Evolutionary conservation across 2,888 invertebrate genomes (phyloP).

Genomic region (Euplexia lucipara): DNA sequence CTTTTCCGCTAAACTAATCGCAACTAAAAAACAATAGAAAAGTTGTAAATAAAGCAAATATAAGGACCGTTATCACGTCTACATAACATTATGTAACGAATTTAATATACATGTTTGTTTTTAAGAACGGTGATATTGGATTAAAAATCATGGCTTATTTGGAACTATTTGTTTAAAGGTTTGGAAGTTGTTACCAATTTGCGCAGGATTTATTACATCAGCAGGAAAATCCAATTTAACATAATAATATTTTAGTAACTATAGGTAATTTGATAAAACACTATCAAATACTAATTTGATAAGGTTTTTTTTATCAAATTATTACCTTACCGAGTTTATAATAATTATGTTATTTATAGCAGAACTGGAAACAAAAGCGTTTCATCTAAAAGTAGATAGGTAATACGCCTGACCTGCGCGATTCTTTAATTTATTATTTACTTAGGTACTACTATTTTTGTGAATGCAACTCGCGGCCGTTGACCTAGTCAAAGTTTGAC

Average conservation of each 20-base stretch:
- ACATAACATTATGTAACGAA: too few species aligned
- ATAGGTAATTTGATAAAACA: background rate
- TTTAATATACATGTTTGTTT: too few species aligned
- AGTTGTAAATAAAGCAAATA: conserved; percentile 13
- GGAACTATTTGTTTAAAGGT: background rate
- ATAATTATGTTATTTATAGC: background rate
- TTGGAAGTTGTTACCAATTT: conserved; percentile 1
- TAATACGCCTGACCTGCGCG: conserved; percentile 9
- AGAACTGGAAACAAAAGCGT: background rate
- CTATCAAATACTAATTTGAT: conserved; percentile 13
- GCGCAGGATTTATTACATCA: conserved; percentile 25
- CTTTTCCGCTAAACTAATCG: background rate
- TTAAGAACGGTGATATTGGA: too few species aligned
- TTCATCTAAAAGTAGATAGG: conserved; percentile 3
- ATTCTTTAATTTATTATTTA: conserved; percentile 34
- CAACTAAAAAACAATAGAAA: conserved; percentile 1
- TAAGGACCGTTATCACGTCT: background rate
- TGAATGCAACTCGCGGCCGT: conserved; percentile 29
- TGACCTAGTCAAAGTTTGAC: conserved; percentile 36
- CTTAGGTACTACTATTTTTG: conserved; percentile 18
- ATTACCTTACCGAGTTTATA: background rate
- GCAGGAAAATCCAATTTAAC: conserved; percentile 27
- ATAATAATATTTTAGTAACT: background rate
- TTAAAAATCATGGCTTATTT: too few species aligned
- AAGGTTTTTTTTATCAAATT: conserved; percentile 22